phyloP scores from a whole-genome alignment of 2,113 vertebrate genomes.

The Mystacornis crossleyi region DNA sequence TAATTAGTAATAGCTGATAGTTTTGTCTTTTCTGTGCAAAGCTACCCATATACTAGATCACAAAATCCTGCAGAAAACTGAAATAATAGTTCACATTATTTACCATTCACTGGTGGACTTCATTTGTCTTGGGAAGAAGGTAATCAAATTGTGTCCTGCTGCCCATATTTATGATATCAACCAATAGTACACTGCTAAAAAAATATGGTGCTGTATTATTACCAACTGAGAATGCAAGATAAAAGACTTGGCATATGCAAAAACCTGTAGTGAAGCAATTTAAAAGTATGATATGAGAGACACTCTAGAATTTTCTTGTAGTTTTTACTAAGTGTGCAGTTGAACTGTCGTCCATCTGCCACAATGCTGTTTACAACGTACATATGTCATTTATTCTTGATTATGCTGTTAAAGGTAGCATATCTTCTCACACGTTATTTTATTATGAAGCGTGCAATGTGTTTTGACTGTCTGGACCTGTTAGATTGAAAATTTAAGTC shows the following conservation, averaged over 20 bases:
- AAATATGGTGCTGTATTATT: background rate
- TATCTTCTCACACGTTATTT: background rate
- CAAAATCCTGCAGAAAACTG: background rate
- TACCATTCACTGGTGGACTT: background rate
- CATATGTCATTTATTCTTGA: background rate
- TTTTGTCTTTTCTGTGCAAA: constrained; percentile 11
- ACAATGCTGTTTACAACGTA: background rate
- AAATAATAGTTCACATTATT: background rate
- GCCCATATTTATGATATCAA: background rate
- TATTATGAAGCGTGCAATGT: background rate
- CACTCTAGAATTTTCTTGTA: background rate
- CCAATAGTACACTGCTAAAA: background rate
- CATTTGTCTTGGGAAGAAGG: background rate
- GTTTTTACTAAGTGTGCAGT: background rate
- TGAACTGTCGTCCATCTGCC: background rate
- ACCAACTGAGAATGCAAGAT: background rate
- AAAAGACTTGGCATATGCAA: background rate
- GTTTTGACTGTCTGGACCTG: background rate
- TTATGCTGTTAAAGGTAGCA: background rate
- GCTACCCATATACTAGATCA: background rate
- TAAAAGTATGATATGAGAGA: background rate
- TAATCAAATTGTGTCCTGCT: background rate
- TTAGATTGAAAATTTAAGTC: background rate
- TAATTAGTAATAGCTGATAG: background rate
- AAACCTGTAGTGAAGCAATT: background rate